These are phyloP conservation scores for Sebastes minor DNA, from an alignment of 2,797 vertebrate genomes.

Conservation along the genomic window DNA sequence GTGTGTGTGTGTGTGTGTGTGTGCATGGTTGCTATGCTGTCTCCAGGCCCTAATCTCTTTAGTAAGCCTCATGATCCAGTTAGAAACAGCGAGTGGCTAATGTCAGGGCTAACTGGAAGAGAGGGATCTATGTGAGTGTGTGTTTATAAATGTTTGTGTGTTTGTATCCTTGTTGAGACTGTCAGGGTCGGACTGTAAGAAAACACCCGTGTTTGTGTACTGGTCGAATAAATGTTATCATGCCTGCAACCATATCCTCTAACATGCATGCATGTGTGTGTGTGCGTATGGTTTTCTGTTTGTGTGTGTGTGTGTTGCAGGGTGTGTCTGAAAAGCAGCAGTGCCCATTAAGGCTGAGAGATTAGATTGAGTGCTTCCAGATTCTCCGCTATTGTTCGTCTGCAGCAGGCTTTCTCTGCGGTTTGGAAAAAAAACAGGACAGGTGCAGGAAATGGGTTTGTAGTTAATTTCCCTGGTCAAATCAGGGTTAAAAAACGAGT, in stretches of 20 bases:
- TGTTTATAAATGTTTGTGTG: slow-evolving; percentile 39
- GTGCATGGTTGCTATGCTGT: slow-evolving; percentile 74
- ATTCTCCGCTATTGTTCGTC: slow-evolving; percentile 58
- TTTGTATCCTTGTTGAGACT: slow-evolving; percentile 16
- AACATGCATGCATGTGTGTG: background rate
- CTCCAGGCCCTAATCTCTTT: slow-evolving; percentile 92
- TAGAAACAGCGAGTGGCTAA: slow-evolving; percentile 90
- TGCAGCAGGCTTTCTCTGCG: slow-evolving; percentile 41
- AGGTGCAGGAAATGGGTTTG: slow-evolving; percentile 68
- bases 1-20: slow-evolving; percentile 12
- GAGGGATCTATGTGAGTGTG: slow-evolving; percentile 65
- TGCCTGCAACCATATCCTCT: slow-evolving; percentile 10
- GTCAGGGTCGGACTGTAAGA: slow-evolving; percentile 13
- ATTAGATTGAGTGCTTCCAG: slow-evolving; percentile 77
- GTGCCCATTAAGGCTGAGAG: slow-evolving; percentile 65
- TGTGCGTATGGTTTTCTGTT: background rate
- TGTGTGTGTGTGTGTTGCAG: slow-evolving; percentile 30
- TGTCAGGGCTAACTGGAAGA: slow-evolving; percentile 92
- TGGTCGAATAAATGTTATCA: slow-evolving; percentile 34
- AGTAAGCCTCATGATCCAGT: slow-evolving; percentile 93
- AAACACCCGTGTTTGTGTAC: slow-evolving; percentile 12
- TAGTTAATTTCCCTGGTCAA: slow-evolving; percentile 39
- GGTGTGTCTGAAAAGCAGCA: slow-evolving; percentile 64
- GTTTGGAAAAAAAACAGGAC: slow-evolving; percentile 25
- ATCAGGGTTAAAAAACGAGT: slow-evolving; percentile 5